phyloP scores from a whole-genome alignment of 1,140 invertebrate species.

The Cyphomyrmex costatus region DNA sequence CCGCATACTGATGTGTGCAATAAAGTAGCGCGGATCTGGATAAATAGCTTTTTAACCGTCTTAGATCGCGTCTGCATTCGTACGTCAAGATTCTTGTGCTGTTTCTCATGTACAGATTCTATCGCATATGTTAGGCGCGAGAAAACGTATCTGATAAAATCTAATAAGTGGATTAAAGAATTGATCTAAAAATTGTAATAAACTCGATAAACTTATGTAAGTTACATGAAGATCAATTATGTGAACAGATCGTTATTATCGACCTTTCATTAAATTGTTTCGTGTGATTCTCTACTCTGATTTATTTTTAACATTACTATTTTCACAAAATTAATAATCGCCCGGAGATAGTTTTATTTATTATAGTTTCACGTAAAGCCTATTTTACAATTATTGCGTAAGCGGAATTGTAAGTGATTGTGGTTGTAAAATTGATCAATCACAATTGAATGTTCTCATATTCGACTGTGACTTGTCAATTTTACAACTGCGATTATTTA shows the following conservation, averaged over 20 bases:
- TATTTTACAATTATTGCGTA: too few species aligned
- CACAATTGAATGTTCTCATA: too few species aligned
- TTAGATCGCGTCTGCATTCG: neutral
- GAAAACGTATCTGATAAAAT: neutral
- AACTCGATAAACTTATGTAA: neutral
- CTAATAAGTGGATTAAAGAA: neutral
- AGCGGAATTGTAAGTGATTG: too few species aligned
- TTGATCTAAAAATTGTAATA: neutral
- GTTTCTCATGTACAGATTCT: neutral
- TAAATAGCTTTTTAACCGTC: conserved; percentile 25
- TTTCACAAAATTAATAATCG: neutral
- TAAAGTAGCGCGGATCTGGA: neutral
- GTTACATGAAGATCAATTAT: neutral
- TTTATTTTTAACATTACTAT: neutral
- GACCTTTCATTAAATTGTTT: neutral
- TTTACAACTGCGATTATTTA: too few species aligned
- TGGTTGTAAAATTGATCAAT: too few species aligned
- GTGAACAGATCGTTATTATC: neutral
- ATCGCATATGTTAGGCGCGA: neutral
- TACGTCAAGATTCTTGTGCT: neutral
- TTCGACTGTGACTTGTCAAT: too few species aligned
- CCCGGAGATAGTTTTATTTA: neutral
- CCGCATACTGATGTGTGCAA: conserved; percentile 20
- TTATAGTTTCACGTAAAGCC: too few species aligned
- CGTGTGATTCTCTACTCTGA: neutral